Conservation (phyloP, 2,888 invertebrate genomes). For the Thumatha senex region DNA sequence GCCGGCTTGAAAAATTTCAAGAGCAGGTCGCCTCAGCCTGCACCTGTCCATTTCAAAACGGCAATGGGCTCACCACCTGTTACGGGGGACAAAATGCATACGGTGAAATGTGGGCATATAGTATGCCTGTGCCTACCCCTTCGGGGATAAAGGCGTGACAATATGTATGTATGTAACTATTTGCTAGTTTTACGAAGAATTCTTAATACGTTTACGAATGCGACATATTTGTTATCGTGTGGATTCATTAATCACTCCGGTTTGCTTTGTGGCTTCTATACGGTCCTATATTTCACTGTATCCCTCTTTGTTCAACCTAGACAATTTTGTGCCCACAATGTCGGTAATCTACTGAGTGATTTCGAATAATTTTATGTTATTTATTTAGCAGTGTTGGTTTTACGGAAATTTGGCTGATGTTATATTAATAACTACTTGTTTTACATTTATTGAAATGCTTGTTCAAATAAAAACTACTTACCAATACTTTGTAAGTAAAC, state of each 20-base stretch:
- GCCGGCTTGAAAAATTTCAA: too few relatives aligned
- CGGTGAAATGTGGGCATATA: too few relatives aligned
- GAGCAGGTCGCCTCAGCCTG: too few relatives aligned
- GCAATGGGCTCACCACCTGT: too few relatives aligned
- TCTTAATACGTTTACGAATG: constrained; percentile 42
- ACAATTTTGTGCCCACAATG: constrained; percentile 54
- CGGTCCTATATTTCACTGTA: constrained; percentile 43
- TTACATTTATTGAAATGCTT: too few relatives aligned
- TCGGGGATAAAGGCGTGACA: too few relatives aligned
- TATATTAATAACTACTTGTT: not conserved
- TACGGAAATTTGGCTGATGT: constrained; percentile 5
- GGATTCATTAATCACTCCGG: constrained; percentile 65
- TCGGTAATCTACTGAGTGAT: constrained; percentile 59
- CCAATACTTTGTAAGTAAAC: too few relatives aligned
- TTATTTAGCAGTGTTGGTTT: constrained; percentile 16
- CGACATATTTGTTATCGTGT: constrained; percentile 63
- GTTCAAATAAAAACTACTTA: too few relatives aligned
- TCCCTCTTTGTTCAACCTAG: constrained; percentile 44
- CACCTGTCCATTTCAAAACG: too few relatives aligned
- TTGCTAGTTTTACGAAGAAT: constrained; percentile 22
- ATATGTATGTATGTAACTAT: too few relatives aligned
- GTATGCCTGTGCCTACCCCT: too few relatives aligned
- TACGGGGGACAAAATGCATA: too few relatives aligned
- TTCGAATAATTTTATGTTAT: constrained; percentile 51
- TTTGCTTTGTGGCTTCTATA: constrained; percentile 47